phyloP scores from a whole-genome alignment of 2,113 vertebrate genomes.

The Nannobrachium achirus region DNA sequence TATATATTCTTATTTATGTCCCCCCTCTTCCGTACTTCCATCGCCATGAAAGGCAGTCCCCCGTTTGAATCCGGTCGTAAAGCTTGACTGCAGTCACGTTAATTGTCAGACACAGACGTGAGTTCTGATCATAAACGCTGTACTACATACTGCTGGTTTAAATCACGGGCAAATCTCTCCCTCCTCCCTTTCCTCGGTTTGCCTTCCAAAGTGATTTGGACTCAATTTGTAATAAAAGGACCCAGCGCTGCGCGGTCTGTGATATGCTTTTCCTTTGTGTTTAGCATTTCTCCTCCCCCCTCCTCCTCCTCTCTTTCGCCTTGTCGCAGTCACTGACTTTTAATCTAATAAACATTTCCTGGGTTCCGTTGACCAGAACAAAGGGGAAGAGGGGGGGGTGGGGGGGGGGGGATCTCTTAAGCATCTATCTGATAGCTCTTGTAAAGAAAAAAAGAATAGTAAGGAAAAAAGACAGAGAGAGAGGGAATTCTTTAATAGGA shows the following conservation, averaged over 20 bases:
- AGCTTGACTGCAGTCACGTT: constrained; percentile 74
- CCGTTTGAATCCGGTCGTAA: constrained; percentile 75
- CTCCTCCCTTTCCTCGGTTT: constrained; percentile 28
- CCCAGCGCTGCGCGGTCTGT: constrained; percentile 39
- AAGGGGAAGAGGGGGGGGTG: constrained; percentile 35
- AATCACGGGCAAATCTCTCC: constrained; percentile 72
- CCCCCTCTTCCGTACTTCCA: constrained; percentile 67
- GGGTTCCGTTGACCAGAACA: constrained; percentile 74
- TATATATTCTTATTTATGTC: constrained; percentile 70
- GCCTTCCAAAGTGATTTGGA: constrained; percentile 76
- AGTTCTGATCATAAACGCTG: constrained; percentile 79
- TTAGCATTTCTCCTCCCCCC: constrained; percentile 64
- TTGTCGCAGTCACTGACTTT: constrained; percentile 77
- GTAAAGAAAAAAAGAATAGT: constrained; percentile 54
- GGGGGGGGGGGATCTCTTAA: constrained; percentile 58
- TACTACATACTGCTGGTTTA: constrained; percentile 74
- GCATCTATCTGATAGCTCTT: constrained; percentile 74
- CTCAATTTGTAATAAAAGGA: constrained; percentile 78
- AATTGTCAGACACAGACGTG: constrained; percentile 76
- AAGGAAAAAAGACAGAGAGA: background rate
- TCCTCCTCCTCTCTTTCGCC: constrained; percentile 32
- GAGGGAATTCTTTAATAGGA: constrained; percentile 59
- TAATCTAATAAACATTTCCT: constrained; percentile 80
- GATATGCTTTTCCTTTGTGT: constrained; percentile 65
- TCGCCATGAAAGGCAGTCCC: constrained; percentile 68